Conservation (phyloP, 2,797 vertebrate genomes). For the Anisognathus igniventris region DNA sequence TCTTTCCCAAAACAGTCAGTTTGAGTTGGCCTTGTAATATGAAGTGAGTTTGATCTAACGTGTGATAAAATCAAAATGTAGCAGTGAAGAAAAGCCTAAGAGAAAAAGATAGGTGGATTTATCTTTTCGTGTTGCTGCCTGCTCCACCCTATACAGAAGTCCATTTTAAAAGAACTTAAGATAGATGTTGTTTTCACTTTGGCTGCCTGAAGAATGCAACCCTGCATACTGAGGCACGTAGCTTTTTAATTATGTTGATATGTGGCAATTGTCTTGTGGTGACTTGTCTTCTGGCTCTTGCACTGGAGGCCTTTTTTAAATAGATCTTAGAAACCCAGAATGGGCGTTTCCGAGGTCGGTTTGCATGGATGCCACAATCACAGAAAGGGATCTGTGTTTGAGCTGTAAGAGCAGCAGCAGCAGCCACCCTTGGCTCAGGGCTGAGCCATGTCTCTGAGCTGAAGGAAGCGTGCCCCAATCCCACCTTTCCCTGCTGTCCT, state of each 20-base stretch:
- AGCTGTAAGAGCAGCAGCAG: not conserved
- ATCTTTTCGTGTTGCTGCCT: constrained; percentile 16
- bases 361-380: not conserved
- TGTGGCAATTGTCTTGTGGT: constrained; percentile 59
- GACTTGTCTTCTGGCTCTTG: constrained; percentile 34
- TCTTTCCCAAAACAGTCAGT: not conserved
- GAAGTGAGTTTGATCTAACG: constrained; percentile 17
- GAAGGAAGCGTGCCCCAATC: not conserved
- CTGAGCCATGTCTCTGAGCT: not conserved
- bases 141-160: constrained; percentile 14
- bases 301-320: not conserved
- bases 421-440: not conserved
- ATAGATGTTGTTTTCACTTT: not conserved
- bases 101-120: constrained; percentile 7
- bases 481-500: not conserved
- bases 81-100: not conserved
- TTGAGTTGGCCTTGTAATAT: not conserved
- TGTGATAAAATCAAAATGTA: not conserved
- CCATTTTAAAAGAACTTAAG: not conserved
- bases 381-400: not conserved
- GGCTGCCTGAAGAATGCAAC: constrained; percentile 8
- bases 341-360: not conserved
- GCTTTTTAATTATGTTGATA: constrained; percentile 61
- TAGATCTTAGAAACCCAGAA: not conserved
- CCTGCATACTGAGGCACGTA: constrained; percentile 16